Evolutionary conservation across 2,888 invertebrate genomes (phyloP).

Genomic region (Acanthosepion esculentum): DNA sequence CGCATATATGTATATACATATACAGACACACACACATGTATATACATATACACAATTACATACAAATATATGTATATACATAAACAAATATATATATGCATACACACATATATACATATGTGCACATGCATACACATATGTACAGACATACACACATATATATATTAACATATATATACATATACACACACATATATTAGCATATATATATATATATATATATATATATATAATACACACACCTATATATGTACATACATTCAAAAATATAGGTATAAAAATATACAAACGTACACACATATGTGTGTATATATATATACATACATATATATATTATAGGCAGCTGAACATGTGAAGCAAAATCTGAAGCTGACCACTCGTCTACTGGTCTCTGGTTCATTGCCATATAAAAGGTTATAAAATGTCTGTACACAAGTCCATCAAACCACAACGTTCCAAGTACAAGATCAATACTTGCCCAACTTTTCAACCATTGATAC

Average conservation of each 20-base stretch:
- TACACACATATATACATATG: neutral
- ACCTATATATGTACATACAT: too few species aligned
- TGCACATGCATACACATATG: neutral
- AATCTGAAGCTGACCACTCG: constrained; percentile 8
- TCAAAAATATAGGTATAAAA: too few species aligned
- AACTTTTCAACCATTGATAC: neutral
- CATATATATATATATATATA: too few species aligned
- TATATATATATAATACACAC: neutral
- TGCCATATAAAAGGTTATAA: constrained; percentile 33
- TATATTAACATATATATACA: neutral
- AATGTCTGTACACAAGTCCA: neutral
- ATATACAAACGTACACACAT: neutral
- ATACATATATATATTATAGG: neutral
- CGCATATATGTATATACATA: neutral
- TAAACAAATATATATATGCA: neutral
- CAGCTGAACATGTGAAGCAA: neutral
- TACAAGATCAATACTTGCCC: neutral
- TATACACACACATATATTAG: neutral
- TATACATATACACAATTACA: neutral
- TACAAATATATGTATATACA: neutral
- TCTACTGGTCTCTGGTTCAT: constrained; percentile 33
- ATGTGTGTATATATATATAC: neutral
- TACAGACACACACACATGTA: neutral
- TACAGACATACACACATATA: neutral
- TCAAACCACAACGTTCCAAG: neutral